Conservation (phyloP, 2,888 invertebrate genomes). For the Trissolcus brochymenae region DNA sequence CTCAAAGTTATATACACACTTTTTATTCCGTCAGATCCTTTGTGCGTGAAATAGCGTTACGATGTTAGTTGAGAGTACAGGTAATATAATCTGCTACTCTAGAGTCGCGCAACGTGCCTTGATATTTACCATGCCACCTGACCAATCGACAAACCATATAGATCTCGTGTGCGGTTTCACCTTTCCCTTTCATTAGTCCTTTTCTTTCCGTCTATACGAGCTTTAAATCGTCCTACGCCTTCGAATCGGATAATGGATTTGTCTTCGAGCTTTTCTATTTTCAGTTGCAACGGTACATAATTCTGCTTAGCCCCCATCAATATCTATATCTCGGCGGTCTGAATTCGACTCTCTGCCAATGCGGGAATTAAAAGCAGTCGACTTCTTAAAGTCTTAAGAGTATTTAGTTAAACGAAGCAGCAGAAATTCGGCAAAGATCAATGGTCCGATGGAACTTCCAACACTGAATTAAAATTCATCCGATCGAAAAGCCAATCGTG, state of each 20-base stretch:
- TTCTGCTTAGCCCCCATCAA: conserved; percentile 5
- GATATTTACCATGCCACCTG: conserved; percentile 16
- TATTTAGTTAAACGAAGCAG: too few species aligned
- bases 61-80: background rate
- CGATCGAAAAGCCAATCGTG: too few species aligned
- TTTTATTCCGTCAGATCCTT: background rate
- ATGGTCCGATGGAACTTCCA: too few species aligned
- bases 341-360: too few species aligned
- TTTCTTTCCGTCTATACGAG: conserved; percentile 3
- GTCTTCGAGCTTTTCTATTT: conserved; percentile 24
- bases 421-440: too few species aligned
- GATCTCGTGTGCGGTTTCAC: conserved; percentile 4
- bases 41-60: background rate
- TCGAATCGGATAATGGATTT: conserved; percentile 21
- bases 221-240: conserved; percentile 4
- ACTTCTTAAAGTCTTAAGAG: too few species aligned
- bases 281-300: conserved; percentile 15
- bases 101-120: background rate
- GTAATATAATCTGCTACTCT: conserved; percentile 1
- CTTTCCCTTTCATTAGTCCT: conserved; percentile 26
- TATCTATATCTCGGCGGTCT: conserved; percentile 4
- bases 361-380: too few species aligned
- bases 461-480: too few species aligned
- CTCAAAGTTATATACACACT: background rate
- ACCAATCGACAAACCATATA: conserved; percentile 17